Base-by-base conservation (phyloP, 2,113 vertebrate species). In the Pachypanchax playfairii region DNA sequence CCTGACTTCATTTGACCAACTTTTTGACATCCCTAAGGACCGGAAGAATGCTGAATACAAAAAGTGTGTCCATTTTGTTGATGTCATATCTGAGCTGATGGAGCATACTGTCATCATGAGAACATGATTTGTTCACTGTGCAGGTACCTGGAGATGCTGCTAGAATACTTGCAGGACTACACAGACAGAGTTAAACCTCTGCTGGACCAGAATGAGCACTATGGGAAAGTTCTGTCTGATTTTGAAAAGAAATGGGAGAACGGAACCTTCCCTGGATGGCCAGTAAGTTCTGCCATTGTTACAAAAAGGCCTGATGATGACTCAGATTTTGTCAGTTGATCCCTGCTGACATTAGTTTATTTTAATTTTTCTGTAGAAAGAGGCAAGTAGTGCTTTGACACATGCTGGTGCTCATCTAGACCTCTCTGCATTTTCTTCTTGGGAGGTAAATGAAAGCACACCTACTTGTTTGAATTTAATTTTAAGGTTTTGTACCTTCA, bases 211-310 rank as follows among this genome's bases (percentile, higher is more conserved):
- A 99, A 99, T 51, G 96, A 99, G 46, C 94, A 98, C 2, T 98
- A 96, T 46, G 94, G 95, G 43, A 99, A 96, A 83, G 96, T 99
- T 56, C 93, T 98, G 82, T 62, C 2, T 0, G 97, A 99, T 4
- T 98, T 99, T 91, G 97, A 99, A 85, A 98, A 97, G 73, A 99
- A 99, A 58, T 99, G 97, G 97, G 97, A 99, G 0, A 95, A 91
- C 0, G 97, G 97, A 0, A 93, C 93, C 0, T 99, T 99, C 73
- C 97, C 96, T 0, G 97, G 97, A 64, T 99, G 97, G 97, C 97
- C 97, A 75, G 97, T 99, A 78, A 85, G 94, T 84, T 6, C 22
- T 14, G 1, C 39, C 15, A 1, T 3, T 18, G n/a, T 3, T 5
- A 3, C 20, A 4, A 62, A 5, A 1, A 4, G 8, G 3, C 29